Evolutionary conservation across 2,113 vertebrate species (phyloP).

Genomic region (Pluvianellus socialis): DNA sequence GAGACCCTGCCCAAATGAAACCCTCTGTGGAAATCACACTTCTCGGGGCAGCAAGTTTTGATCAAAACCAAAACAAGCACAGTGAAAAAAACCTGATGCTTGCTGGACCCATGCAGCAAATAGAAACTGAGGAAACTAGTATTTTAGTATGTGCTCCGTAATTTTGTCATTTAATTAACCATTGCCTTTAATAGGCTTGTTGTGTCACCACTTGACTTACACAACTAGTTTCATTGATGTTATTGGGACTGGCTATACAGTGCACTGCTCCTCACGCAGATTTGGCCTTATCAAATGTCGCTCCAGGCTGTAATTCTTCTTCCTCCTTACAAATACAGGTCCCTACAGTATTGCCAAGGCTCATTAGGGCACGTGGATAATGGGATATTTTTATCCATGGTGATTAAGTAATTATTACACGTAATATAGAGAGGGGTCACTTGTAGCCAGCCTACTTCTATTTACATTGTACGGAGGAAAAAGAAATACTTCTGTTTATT

Average conservation of each 20-base stretch:
- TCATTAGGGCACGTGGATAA: slow-evolving; percentile 25
- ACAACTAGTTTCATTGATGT: background rate
- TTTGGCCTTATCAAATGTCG: background rate
- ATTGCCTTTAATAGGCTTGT: background rate
- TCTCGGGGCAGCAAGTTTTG: background rate
- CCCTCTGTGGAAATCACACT: background rate
- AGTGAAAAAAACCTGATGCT: background rate
- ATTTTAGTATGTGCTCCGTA: rapidly evolving
- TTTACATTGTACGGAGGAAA: background rate
- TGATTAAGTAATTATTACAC: slow-evolving; percentile 20
- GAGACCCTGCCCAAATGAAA: background rate
- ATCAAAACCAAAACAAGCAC: background rate
- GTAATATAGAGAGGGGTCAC: background rate
- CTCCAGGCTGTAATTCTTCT: slow-evolving; percentile 2
- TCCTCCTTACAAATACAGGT: background rate
- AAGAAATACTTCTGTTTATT: background rate
- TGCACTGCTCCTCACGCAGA: background rate
- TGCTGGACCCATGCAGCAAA: background rate
- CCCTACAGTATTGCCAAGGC: background rate
- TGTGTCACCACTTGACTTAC: background rate
- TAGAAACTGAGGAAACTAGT: background rate
- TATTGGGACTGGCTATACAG: rapidly evolving
- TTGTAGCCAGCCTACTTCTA: background rate
- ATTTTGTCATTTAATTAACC: background rate
- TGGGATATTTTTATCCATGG: background rate